Base-by-base conservation (phyloP, 92 coral and sea anemone genomes). In the Palythoa grandis region DNA sequence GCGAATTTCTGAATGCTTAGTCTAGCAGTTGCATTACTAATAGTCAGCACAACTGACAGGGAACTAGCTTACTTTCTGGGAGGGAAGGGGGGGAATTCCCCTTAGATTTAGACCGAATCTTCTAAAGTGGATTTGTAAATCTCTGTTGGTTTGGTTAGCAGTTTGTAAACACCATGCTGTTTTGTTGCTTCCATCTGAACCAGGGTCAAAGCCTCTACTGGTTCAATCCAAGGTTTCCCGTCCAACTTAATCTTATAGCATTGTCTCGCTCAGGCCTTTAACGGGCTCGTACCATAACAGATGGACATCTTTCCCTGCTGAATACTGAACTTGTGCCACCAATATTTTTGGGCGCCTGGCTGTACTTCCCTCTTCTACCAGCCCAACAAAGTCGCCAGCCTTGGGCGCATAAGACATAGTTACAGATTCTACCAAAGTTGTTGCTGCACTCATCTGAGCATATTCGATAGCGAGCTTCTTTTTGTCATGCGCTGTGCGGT, bases 251-350 rank as follows among this genome's bases (percentile, higher is more conserved):
- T 15, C 39, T 74, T 52, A 22, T 15, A 74, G 24, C 76, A 20
- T 11, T n/a, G n/a, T n/a, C n/a, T n/a, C n/a, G 50, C n/a, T n/a
- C 39, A 5, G 48, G 15, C 56, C 56, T 2, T 6, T 9, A 1
- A 74, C 79, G 6, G 60, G 16, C 60, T 74, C 58, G 25, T 48
- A 74, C 79, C 79, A 74, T 17, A 74, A 50, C 61, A 74, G 40
- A 48, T 74, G 79, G 61, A 74, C 37, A 48, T 74, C 61, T 50
- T 52, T 74, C 24, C 79, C 79, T 4, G 17, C 15, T 9, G 24
- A 74, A 74, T 74, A 74, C 17, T 48, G 79, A 6, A 50, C 79
- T 52, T 52, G 79, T 19, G 56, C 79, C 0, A 74, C 39, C 29
- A 74, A 23, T 19, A 74, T 50, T 38, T 71, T 71, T 3, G 76